Evolutionary conservation across 2,113 vertebrate genomes (phyloP), one percentile per base, ranked within the genome.

Genomic region (Pristiophorus japonicus): DNA sequence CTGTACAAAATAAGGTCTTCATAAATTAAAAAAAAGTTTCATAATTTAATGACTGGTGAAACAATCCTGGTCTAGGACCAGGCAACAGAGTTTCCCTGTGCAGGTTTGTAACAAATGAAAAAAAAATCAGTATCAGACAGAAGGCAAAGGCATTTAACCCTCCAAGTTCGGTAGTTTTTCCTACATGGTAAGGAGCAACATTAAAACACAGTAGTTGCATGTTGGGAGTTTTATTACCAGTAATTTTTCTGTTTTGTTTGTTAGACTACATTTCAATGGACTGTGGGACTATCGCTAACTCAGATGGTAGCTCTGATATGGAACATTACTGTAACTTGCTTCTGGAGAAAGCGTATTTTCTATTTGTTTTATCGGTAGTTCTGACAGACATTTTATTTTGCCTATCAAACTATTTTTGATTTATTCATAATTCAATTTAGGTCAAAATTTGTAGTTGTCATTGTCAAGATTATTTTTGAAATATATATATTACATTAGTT

Each of bases 1-100:
- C 98, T 98, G 97, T 98, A 99, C 98, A 98, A 97, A 98, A 98
- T 30, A 98, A 98, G 97, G 97, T 98, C 97, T 97, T 97, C 93
- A 94, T 94, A 94, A 94, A 98, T 98, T 98, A 98, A 98, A 98
- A 97, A 97, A 97, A 95, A 96, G 97, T 96, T 96, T 95, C 97
- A 97, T 97, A 97, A 97, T 97, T 98, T 97, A 98, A 97, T 96
- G 97, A 97, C 97, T 96, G 96, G 96, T 96, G 97, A 97, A 98
- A 97, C 97, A 98, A 97, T 97, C 96, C 96, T 96, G 96, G 96
- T 97, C 95, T 97, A 96, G 95, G 97, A 97, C 98, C 98, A 97
- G 97, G 97, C 97, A 96, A 94, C 93, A 94, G 93, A 94, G 93
- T 94, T 94, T 94, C 93, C 93, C 93, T 94, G 93, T 94, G 96